Evolutionary conservation across 2,888 invertebrate species (phyloP).

Genomic region (Limnephilus auricula): DNA sequence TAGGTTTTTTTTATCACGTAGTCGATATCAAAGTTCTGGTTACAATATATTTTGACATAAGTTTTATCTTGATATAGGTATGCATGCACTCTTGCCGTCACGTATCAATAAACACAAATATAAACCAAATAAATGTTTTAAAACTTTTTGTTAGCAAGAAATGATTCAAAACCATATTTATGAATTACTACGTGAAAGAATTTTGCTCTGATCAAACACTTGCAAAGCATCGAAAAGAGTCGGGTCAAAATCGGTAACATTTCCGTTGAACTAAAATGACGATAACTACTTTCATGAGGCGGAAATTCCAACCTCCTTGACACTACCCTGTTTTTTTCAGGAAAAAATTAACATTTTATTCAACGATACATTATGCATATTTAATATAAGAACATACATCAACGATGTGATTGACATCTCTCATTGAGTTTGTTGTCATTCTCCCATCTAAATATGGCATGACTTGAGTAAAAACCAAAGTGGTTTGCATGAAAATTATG

Average conservation of each 20-base stretch:
- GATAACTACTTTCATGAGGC: background rate
- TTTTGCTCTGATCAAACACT: no score
- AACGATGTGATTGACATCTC: background rate
- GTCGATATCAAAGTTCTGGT: no score
- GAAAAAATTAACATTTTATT: background rate
- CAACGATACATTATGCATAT: background rate
- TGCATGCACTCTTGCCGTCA: no score
- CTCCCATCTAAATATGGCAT: background rate
- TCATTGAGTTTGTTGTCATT: background rate
- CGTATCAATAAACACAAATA: no score
- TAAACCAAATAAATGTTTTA: no score
- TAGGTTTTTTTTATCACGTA: no score
- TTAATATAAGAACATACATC: background rate
- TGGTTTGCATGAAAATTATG: background rate
- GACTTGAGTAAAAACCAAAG: background rate
- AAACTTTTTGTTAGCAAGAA: no score
- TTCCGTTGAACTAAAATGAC: background rate
- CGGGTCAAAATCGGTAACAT: background rate
- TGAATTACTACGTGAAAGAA: no score
- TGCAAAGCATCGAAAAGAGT: background rate
- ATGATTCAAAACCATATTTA: no score
- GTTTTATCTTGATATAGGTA: no score
- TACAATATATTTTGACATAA: no score
- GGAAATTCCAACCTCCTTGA: background rate
- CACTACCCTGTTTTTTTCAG: background rate